Conservation (phyloP, 1,140 invertebrate species). For the Leptinotarsa defecta region DNA sequence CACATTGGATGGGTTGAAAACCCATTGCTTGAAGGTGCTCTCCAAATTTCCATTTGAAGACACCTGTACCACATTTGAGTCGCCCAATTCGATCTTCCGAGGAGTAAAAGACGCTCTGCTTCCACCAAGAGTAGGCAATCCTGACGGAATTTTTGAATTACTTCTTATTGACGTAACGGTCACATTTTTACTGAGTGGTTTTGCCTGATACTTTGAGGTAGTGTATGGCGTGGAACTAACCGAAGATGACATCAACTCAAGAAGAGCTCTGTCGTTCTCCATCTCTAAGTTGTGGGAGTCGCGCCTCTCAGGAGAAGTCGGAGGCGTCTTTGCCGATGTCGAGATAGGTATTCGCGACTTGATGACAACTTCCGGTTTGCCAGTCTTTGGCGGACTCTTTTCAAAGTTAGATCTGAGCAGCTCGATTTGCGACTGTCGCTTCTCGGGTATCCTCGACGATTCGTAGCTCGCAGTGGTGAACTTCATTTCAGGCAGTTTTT, state of each 20-base stretch:
- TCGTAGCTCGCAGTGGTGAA: slow-evolving; percentile 66
- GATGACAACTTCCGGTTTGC: slow-evolving; percentile 32
- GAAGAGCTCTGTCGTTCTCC: slow-evolving; percentile 51
- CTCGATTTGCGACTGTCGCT: slow-evolving; percentile 59
- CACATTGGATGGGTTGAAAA: slow-evolving; percentile 52
- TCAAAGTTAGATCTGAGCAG: slow-evolving; percentile 57
- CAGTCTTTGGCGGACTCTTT: slow-evolving; percentile 48
- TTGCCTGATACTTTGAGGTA: slow-evolving; percentile 40
- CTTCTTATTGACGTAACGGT: slow-evolving; percentile 54
- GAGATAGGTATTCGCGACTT: slow-evolving; percentile 47
- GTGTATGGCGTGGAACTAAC: slow-evolving; percentile 47
- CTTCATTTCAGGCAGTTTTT: slow-evolving; percentile 60
- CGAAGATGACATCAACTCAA: slow-evolving; percentile 50
- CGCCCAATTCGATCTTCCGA: slow-evolving; percentile 43
- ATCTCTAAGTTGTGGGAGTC: slow-evolving; percentile 49
- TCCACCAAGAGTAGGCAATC: slow-evolving; percentile 45
- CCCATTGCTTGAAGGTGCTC: slow-evolving; percentile 55
- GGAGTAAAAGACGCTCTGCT: slow-evolving; percentile 43
- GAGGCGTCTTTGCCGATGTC: slow-evolving; percentile 51
- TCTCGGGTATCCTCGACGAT: slow-evolving; percentile 55
- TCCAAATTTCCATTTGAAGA: slow-evolving; percentile 49
- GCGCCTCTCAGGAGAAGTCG: slow-evolving; percentile 52
- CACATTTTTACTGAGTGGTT: slow-evolving; percentile 48
- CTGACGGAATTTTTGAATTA: slow-evolving; percentile 54
- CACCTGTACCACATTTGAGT: slow-evolving; percentile 39